phyloP scores from a whole-genome alignment of 1,140 invertebrate genomes.

The Anagrus nilaparvatae region DNA sequence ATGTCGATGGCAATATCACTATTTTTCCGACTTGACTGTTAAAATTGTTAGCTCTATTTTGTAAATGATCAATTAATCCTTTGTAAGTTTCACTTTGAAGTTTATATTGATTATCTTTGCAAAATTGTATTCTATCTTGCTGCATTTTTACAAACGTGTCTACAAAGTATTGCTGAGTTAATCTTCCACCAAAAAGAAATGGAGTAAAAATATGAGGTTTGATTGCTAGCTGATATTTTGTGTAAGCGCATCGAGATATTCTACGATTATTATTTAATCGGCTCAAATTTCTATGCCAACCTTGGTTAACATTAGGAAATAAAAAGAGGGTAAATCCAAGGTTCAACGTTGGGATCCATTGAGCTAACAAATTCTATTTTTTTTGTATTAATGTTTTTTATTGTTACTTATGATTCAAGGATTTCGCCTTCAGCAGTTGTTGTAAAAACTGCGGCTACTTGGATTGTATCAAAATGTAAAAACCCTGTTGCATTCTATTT shows the following conservation, averaged over 20 bases:
- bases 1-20: slow-evolving; percentile 37
- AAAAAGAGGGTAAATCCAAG: slow-evolving; percentile 10
- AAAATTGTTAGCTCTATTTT: slow-evolving; percentile 17
- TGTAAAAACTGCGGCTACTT: neutral
- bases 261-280: neutral
- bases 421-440: neutral
- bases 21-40: slow-evolving; percentile 29
- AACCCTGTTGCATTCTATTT: too few species aligned
- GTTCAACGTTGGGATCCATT: too few species aligned
- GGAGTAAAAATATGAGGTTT: slow-evolving; percentile 3
- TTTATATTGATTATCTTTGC: slow-evolving; percentile 12
- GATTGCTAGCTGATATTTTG: slow-evolving; percentile 12
- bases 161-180: slow-evolving; percentile 14
- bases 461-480: too few species aligned
- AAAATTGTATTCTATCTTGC: slow-evolving; percentile 9
- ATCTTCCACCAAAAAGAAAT: slow-evolving; percentile 10
- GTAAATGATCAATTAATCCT: slow-evolving; percentile 12
- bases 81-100: slow-evolving; percentile 12
- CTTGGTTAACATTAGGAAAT: slow-evolving; percentile 5
- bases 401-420: neutral
- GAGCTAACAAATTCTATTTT: neutral
- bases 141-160: too few species aligned
- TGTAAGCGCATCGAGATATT: slow-evolving; percentile 8
- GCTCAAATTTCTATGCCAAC: slow-evolving; percentile 9
- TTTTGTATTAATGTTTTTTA: neutral